A percentile compares a stretch with the other conserved stretches of the same genome.
phyloP scores from a whole-genome alignment of 35 echinoderm and acorn worm genomes.

The Anneissia japonica region DNA sequence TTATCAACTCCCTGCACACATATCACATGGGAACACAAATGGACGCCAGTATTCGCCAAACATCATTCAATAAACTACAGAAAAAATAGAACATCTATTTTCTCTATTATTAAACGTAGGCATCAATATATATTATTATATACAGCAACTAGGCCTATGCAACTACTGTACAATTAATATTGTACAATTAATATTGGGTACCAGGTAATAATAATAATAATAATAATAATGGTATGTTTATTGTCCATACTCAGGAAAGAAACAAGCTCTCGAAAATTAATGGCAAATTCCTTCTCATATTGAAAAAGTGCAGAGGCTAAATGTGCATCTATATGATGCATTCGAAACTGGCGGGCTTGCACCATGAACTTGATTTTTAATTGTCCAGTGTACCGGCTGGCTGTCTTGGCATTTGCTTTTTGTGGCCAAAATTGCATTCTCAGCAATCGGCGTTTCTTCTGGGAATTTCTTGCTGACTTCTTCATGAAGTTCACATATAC shows the following conservation, averaged over 20 bases:
- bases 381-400: not conserved
- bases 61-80: too few species aligned
- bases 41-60: too few species aligned
- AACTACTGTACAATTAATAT: too few species aligned
- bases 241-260: not conserved
- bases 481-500: slow-evolving; percentile 5
- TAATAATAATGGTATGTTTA: not conserved
- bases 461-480: slow-evolving; percentile 23
- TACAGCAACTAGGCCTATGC: too few species aligned
- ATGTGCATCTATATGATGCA: not conserved
- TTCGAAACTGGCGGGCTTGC: not conserved
- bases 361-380: slow-evolving; percentile 36
- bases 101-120: too few species aligned
- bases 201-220: too few species aligned
- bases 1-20: too few species aligned
- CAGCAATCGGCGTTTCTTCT: slow-evolving; percentile 20
- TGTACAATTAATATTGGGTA: too few species aligned
- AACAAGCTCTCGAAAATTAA: not conserved
- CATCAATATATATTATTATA: too few species aligned
- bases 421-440: not conserved
- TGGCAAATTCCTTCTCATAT: not conserved
- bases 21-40: too few species aligned
- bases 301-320: not conserved
- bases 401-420: not conserved
- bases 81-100: too few species aligned